phyloP scores from a whole-genome alignment of 2,888 invertebrate species.

The Dexiosoma caninum region DNA sequence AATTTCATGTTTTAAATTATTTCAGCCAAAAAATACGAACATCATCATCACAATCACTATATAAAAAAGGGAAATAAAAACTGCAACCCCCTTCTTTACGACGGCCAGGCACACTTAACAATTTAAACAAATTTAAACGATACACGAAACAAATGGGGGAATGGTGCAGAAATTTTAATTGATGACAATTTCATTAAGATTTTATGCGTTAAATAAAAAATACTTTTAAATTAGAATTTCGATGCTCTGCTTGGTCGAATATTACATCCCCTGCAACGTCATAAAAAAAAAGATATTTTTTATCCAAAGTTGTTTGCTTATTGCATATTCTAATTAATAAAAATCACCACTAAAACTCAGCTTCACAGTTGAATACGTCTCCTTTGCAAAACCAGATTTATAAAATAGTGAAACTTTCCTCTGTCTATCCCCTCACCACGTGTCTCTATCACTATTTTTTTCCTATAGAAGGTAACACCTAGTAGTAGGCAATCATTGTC shows the following conservation, averaged over 20 bases:
- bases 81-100: constrained; percentile 32
- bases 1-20: constrained; percentile 53
- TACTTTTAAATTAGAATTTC: background rate
- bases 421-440: too few species aligned
- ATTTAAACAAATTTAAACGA: constrained; percentile 61
- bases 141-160: constrained; percentile 54
- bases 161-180: constrained; percentile 72
- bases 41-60: constrained; percentile 25
- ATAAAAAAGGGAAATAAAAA: background rate
- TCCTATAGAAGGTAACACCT: too few species aligned
- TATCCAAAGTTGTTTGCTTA: too few species aligned
- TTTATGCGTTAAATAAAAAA: constrained; percentile 43
- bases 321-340: too few species aligned
- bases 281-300: background rate
- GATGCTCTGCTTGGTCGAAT: background rate
- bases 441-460: too few species aligned
- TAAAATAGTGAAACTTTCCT: too few species aligned
- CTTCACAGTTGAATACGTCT: too few species aligned
- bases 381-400: too few species aligned
- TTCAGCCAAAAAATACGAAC: constrained; percentile 53
- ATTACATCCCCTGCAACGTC: background rate
- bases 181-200: constrained; percentile 76
- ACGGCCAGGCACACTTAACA: constrained; percentile 49
- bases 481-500: too few species aligned
- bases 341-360: too few species aligned